A percentile compares a stretch with the other conserved stretches of the same genome.
phyloP scores from a whole-genome alignment of 2,797 vertebrate species.

The Todus mexicanus region DNA sequence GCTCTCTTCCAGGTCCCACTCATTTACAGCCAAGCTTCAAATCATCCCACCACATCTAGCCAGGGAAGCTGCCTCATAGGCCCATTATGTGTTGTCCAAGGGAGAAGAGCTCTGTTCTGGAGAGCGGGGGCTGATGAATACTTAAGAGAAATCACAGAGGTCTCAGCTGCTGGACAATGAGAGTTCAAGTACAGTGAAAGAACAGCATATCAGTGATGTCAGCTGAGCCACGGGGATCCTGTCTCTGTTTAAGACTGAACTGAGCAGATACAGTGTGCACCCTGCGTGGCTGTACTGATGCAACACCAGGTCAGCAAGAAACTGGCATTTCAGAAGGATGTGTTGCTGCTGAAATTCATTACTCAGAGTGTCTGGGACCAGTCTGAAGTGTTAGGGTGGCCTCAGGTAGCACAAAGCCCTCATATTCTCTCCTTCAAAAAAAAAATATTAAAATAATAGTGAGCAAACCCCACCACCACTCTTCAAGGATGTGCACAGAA shows the following conservation, averaged over 20 bases:
- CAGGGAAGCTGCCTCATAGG: conserved; percentile 25
- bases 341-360: background rate
- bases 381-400: background rate
- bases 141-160: background rate
- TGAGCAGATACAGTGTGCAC: background rate
- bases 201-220: background rate
- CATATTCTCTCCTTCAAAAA: background rate
- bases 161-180: background rate
- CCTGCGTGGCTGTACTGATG: background rate
- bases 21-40: conserved; percentile 41
- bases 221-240: background rate
- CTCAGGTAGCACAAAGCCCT: background rate
- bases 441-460: too few species aligned
- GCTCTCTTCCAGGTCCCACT: conserved; percentile 41
- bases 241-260: background rate
- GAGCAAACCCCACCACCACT: accelerated
- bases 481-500: background rate
- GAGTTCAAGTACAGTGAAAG: background rate
- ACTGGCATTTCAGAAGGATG: background rate
- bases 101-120: background rate
- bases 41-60: conserved; percentile 27
- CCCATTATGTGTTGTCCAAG: background rate
- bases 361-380: background rate
- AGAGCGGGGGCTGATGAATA: background rate
- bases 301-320: background rate